Conservation (phyloP, 2,888 invertebrate genomes). For the Andrena dorsata region DNA sequence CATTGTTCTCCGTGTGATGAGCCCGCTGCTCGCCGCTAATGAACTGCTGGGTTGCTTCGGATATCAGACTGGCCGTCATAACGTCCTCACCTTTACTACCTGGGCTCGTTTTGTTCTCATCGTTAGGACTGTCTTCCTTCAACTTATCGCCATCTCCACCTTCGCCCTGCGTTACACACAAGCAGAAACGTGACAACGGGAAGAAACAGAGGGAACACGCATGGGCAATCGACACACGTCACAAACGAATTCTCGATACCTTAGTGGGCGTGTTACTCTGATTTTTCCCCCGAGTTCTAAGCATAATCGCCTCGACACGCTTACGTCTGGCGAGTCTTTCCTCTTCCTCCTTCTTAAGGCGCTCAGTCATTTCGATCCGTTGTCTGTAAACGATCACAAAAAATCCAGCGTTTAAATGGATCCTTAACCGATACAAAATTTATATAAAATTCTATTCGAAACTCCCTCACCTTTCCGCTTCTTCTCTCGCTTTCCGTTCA, state of each 20-base stretch:
- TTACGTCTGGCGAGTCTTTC: slow-evolving; percentile 95
- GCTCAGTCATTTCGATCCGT: slow-evolving; percentile 93
- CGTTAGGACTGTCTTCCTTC: slow-evolving; percentile 82
- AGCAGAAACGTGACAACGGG: background rate
- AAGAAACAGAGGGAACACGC: no score
- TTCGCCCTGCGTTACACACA: slow-evolving; percentile 74
- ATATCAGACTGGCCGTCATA: slow-evolving; percentile 83
- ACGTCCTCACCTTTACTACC: slow-evolving; percentile 81
- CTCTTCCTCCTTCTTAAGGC: slow-evolving; percentile 93
- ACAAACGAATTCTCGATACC: slow-evolving; percentile 73
- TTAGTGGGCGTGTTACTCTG: slow-evolving; percentile 85
- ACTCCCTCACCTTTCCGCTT: slow-evolving; percentile 89
- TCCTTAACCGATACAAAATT: background rate
- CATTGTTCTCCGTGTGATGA: slow-evolving; percentile 76
- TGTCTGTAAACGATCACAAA: slow-evolving; percentile 84
- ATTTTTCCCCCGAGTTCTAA: slow-evolving; percentile 90
- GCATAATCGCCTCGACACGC: slow-evolving; percentile 97
- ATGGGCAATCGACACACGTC: background rate
- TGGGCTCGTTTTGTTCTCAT: slow-evolving; percentile 79
- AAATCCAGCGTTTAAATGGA: background rate
- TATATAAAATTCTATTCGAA: background rate
- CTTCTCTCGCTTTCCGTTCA: slow-evolving; percentile 92
- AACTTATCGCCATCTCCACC: slow-evolving; percentile 81
- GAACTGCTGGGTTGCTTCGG: slow-evolving; percentile 84
- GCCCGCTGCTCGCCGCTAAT: slow-evolving; percentile 81